A percentile compares a stretch with the other conserved stretches of the same genome.
Conservation (phyloP, 2,888 invertebrate genomes). For the Tholera decimalis region DNA sequence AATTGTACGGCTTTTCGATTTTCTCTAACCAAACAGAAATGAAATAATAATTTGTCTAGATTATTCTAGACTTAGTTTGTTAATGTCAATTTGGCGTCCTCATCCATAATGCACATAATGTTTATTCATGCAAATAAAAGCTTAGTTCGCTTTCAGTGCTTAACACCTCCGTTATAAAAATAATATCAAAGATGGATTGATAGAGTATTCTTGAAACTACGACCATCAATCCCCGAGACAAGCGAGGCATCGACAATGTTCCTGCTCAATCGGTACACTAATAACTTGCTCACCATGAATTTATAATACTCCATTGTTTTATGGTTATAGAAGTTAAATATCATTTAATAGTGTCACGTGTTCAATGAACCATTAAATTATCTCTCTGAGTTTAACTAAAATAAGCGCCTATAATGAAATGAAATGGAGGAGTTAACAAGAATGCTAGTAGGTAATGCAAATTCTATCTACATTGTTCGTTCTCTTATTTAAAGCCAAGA, state of each 20-base stretch:
- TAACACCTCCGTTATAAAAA: not conserved
- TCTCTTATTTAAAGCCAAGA: too few relatives aligned
- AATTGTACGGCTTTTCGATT: too few relatives aligned
- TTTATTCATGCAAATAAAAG: not conserved
- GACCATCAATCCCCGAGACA: slow-evolving; percentile 40
- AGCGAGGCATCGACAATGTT: slow-evolving; percentile 18
- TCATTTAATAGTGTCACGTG: not conserved
- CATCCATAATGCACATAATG: not conserved
- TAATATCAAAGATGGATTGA: slow-evolving; percentile 1
- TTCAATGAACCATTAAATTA: too few relatives aligned
- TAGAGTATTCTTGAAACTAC: not conserved
- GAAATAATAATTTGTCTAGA: too few relatives aligned
- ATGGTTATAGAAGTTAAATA: not conserved
- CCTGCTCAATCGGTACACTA: slow-evolving; percentile 16
- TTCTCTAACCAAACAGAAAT: too few relatives aligned
- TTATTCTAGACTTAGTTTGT: not conserved
- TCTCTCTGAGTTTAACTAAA: too few relatives aligned
- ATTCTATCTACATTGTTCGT: too few relatives aligned
- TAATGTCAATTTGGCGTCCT: not conserved
- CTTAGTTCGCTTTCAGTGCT: not conserved
- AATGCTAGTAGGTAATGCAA: too few relatives aligned
- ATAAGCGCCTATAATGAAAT: too few relatives aligned
- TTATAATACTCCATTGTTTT: slow-evolving; percentile 20
- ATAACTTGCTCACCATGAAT: slow-evolving; percentile 28
- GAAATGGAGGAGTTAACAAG: too few relatives aligned